phyloP scores from a whole-genome alignment of 2,797 vertebrate genomes.

The Hippocampus kuda region DNA sequence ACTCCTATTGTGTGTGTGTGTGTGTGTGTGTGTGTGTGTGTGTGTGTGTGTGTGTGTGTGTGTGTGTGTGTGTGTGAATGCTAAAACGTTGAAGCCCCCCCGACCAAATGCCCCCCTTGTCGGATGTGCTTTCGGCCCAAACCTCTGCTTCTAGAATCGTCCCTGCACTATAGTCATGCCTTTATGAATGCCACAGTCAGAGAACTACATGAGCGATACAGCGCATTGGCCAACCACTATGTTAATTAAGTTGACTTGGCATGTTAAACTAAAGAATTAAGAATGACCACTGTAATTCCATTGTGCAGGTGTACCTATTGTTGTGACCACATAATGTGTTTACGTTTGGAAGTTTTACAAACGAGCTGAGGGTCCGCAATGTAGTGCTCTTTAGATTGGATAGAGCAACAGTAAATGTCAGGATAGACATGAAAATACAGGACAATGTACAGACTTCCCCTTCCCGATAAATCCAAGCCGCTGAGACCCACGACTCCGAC shows the following conservation, averaged over 20 bases:
- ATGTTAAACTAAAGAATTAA: not conserved
- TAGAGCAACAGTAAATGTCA: not conserved
- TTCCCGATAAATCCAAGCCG: slow-evolving; percentile 23
- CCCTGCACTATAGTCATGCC: no score
- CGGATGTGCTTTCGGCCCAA: no score
- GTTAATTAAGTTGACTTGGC: not conserved
- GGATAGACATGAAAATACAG: not conserved
- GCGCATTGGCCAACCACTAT: no score
- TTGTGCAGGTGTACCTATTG: not conserved
- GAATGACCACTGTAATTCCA: not conserved
- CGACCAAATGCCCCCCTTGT: no score
- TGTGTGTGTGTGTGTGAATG: no score
- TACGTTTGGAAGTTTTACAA: not conserved
- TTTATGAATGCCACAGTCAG: no score
- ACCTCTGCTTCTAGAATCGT: no score
- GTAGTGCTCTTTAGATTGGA: not conserved
- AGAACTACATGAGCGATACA: no score
- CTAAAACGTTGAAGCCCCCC: no score
- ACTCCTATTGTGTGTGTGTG: no score
- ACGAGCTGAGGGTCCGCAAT: not conserved
- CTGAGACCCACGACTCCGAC: slow-evolving; percentile 42
- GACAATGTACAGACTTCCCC: not conserved
- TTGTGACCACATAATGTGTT: not conserved
- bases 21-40: no score
- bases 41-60: no score